phyloP scores from a whole-genome alignment of 2,113 vertebrate genomes.

The Vireo altiloquus region DNA sequence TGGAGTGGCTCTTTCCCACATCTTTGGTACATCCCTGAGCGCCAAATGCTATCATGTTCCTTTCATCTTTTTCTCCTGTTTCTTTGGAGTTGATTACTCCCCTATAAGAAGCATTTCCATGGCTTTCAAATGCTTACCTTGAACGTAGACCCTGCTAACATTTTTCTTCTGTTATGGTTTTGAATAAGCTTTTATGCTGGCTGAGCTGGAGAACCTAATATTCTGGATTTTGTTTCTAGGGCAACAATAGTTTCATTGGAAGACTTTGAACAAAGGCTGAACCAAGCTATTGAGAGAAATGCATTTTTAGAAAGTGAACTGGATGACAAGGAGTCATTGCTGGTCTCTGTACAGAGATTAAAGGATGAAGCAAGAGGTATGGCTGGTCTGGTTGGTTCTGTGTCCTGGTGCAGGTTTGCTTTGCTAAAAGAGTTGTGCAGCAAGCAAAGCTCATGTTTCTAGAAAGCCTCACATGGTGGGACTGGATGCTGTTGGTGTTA shows the following conservation, averaged over 20 bases:
- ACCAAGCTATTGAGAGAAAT: slow-evolving; percentile 98
- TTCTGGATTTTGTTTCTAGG: slow-evolving; percentile 72
- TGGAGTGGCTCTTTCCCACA: not conserved
- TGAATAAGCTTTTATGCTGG: not conserved
- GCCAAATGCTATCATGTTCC: not conserved
- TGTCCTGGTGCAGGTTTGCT: not conserved
- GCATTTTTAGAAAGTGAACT: slow-evolving; percentile 98
- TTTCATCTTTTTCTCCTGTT: not conserved
- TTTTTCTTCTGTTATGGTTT: not conserved
- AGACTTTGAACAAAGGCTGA: slow-evolving; percentile 96
- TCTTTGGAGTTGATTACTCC: not conserved
- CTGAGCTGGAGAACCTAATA: slow-evolving; percentile 30
- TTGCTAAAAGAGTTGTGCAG: not conserved
- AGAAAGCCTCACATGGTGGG: not conserved
- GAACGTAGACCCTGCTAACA: not conserved
- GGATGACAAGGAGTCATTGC: slow-evolving; percentile 95
- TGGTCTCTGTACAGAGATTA: slow-evolving; percentile 95
- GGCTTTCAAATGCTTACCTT: not conserved
- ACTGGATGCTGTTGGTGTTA: not conserved
- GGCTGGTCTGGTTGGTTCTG: not conserved
- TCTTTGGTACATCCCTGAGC: not conserved
- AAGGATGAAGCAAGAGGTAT: slow-evolving; percentile 98
- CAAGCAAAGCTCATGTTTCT: not conserved
- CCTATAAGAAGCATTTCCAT: not conserved
- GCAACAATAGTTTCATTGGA: slow-evolving; percentile 98